Base-by-base conservation (phyloP, 2,113 vertebrate species). In the Prochilodus magdalenae region DNA sequence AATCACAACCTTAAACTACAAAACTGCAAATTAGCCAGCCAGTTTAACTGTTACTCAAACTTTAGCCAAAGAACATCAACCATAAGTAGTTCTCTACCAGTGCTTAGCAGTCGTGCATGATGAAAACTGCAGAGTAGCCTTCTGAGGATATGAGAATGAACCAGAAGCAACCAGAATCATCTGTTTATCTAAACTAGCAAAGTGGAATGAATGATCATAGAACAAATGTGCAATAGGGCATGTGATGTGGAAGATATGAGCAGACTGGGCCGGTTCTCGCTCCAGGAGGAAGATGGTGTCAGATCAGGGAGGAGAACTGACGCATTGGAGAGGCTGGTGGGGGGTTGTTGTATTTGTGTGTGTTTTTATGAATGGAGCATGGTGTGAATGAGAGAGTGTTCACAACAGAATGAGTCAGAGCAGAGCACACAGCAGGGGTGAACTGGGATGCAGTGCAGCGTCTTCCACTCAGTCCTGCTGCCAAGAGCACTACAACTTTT, bases 371-470 rank as follows among this genome's bases (percentile, higher is more conserved):
- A 80, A 63, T 65, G 70, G 30, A 66, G 72, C 73, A 51, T 53
- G 8, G 47, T 47, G 49, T 75, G 72, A 81, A 74, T 81, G 62
- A 44, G 65, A 81, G 49, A 75, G 59, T 60, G 49, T n/a, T 40
- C 67, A 79, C 66, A 79, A 80, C 27, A 6, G 20, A 30, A 29
- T 49, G 26, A 75, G 26, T 75, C 73, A 75, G 22, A 7, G 72
- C 79, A 65, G 30, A 44, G 51, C 53, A 40, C 10, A 26, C 12
- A 30, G 20, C 36, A 47, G 27, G 51, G 3, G 16, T 8, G 53
- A 33, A 20, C 63, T n/a, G 63, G 63, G 63, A 66, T 6, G 29
- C 27, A 66, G 63, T 33, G 63, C 63, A 33, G 29, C 29, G 13
- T 63, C 60, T 29, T 27, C 60, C 27, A 29, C 26, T 27, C 11